phyloP scores from a whole-genome alignment of 2,797 vertebrate species.

The Leptoclinus maculatus region DNA sequence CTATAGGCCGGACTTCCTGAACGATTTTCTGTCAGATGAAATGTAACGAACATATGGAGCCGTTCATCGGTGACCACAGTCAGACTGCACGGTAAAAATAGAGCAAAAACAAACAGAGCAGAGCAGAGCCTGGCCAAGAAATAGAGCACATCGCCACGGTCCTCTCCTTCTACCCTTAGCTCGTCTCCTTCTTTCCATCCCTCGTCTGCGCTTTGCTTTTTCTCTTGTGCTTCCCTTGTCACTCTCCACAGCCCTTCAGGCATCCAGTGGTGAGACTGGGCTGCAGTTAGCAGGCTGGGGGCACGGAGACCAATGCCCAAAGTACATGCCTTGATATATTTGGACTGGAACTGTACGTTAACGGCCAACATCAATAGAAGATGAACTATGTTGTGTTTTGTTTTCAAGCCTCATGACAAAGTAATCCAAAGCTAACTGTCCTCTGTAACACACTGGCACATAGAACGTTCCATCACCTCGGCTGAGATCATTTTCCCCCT shows the following conservation, averaged over 20 bases:
- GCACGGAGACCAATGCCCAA: slow-evolving; percentile 16
- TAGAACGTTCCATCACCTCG: slow-evolving; percentile 46
- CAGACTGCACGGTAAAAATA: slow-evolving; percentile 76
- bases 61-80: slow-evolving; percentile 74
- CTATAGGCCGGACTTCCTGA: slow-evolving; percentile 41
- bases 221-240: slow-evolving; percentile 57
- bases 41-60: slow-evolving; percentile 74
- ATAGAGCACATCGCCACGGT: slow-evolving; percentile 56
- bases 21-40: slow-evolving; percentile 61
- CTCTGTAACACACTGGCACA: slow-evolving; percentile 43
- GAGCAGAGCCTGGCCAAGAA: slow-evolving; percentile 51
- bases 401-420: background rate
- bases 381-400: background rate
- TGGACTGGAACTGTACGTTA: background rate
- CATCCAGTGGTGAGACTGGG: slow-evolving; percentile 55
- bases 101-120: slow-evolving; percentile 77
- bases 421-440: background rate
- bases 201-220: slow-evolving; percentile 44
- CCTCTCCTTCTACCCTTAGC: slow-evolving; percentile 39
- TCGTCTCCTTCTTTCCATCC: slow-evolving; percentile 66
- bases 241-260: slow-evolving; percentile 62
- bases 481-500: slow-evolving; percentile 43
- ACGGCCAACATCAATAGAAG: background rate
- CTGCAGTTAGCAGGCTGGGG: slow-evolving; percentile 41
- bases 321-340: background rate